These are phyloP conservation scores for Saguinus midas DNA, from an alignment of 2,113 vertebrate species.

Conservation along the genomic window DNA sequence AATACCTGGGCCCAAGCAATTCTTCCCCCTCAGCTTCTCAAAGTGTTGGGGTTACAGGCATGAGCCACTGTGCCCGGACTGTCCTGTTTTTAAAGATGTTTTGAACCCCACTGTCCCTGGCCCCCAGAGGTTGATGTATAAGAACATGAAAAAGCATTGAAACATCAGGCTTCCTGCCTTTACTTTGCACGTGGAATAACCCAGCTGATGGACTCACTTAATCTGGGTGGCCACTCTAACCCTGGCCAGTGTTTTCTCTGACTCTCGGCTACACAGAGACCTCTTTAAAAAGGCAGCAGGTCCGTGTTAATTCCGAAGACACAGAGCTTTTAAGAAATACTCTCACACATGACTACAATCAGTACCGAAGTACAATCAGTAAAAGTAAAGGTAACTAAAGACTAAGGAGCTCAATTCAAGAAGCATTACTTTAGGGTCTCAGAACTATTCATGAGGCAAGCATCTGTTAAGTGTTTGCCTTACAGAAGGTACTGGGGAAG, in stretches of 20 bases:
- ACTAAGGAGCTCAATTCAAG: background rate
- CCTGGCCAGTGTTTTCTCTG: background rate
- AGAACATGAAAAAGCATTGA: background rate
- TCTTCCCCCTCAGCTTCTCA: too few relatives aligned
- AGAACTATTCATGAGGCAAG: background rate
- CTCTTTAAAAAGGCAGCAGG: background rate
- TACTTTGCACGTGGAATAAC: background rate
- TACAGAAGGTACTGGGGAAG: background rate
- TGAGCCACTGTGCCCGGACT: too few relatives aligned
- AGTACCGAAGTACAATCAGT: background rate
- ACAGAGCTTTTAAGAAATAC: background rate
- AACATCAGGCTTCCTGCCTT: background rate
- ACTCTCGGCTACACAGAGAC: background rate
- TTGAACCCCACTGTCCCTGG: background rate
- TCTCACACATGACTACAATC: background rate
- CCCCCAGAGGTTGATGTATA: background rate
- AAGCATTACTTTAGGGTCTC: slow-evolving; percentile 7
- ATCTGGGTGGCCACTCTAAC: background rate
- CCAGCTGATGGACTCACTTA: background rate
- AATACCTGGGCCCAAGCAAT: too few relatives aligned
- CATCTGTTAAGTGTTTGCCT: background rate
- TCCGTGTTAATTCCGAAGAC: background rate
- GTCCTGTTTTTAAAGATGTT: background rate
- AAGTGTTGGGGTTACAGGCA: too few relatives aligned
- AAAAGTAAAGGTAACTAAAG: slow-evolving; percentile 20